Evolutionary conservation across 2,888 invertebrate species (phyloP).

Genomic region (Drepana falcataria): DNA sequence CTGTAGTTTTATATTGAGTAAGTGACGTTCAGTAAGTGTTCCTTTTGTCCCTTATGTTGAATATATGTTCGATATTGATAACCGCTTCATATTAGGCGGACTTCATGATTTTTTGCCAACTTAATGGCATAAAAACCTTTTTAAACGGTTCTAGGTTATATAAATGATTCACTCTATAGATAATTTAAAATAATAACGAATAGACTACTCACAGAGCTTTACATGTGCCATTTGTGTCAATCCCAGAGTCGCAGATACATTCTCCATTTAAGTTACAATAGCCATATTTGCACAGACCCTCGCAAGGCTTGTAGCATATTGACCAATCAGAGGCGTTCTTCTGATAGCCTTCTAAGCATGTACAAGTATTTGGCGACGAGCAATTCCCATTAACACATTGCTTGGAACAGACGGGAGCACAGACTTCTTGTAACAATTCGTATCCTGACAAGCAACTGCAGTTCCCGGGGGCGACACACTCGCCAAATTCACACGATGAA

Average conservation of each 20-base stretch:
- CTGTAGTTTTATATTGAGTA: no score
- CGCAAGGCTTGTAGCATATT: conserved; percentile 37
- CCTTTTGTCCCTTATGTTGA: no score
- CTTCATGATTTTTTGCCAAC: no score
- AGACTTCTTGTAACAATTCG: conserved; percentile 1
- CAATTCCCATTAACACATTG: conserved; percentile 40
- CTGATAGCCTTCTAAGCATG: conserved; percentile 22
- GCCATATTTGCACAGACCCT: conserved; percentile 33
- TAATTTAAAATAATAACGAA: no score
- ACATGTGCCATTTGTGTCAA: conserved; percentile 32
- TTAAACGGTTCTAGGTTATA: no score
- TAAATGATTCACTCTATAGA: no score
- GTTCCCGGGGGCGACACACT: conserved; percentile 15
- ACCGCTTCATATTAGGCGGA: no score
- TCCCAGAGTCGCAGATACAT: conserved; percentile 36
- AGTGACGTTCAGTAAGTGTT: no score
- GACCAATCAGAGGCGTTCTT: conserved; percentile 4
- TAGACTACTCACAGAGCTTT: background rate
- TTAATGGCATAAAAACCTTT: no score
- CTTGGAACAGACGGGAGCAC: conserved; percentile 10
- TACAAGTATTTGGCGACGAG: conserved; percentile 22
- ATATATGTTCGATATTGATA: no score
- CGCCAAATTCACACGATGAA: conserved; percentile 17
- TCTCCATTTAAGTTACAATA: conserved; percentile 30
- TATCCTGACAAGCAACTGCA: conserved; percentile 19